Conservation (phyloP, 2,888 invertebrate genomes). For the Vesta saturnalis region DNA sequence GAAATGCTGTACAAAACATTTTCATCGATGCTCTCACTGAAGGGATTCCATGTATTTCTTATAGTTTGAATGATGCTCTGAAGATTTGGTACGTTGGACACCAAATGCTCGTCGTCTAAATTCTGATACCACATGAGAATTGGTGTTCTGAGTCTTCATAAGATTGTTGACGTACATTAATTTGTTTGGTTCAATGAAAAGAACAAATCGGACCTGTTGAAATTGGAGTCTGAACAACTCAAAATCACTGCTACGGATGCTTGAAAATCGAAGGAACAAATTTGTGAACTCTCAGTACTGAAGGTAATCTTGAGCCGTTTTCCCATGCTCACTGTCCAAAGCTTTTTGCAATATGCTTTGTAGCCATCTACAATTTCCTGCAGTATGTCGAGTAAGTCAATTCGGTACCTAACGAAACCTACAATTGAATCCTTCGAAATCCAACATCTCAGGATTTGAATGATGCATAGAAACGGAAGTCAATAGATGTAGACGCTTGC, state of each 20-base stretch:
- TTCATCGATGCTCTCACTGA: conserved; percentile 41
- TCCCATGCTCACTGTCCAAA: not conserved
- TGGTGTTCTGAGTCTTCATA: conserved; percentile 35
- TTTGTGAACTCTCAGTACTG: not conserved
- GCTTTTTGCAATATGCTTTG: not conserved
- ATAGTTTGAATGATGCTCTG: conserved; percentile 40
- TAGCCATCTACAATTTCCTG: not conserved
- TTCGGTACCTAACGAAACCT: not conserved
- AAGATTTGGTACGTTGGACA: not conserved
- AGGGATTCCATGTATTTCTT: conserved; percentile 46
- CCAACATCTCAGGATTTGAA: not conserved
- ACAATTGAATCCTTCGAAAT: not conserved
- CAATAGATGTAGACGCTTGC: not conserved
- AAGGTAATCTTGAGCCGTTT: not conserved
- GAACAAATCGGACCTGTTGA: conserved; percentile 25
- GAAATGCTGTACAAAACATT: conserved; percentile 48
- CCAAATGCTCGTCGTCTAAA: conserved; percentile 43
- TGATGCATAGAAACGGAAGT: not conserved
- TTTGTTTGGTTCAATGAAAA: too few species aligned
- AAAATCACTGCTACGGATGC: conserved; percentile 26
- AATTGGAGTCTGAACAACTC: conserved; percentile 16
- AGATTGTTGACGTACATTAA: conserved; percentile 18
- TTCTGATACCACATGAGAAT: conserved; percentile 41
- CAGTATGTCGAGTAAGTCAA: not conserved
- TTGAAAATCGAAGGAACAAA: conserved; percentile 16